Conservation (phyloP, 2,113 vertebrate genomes). For the Eulemur rufifrons region DNA sequence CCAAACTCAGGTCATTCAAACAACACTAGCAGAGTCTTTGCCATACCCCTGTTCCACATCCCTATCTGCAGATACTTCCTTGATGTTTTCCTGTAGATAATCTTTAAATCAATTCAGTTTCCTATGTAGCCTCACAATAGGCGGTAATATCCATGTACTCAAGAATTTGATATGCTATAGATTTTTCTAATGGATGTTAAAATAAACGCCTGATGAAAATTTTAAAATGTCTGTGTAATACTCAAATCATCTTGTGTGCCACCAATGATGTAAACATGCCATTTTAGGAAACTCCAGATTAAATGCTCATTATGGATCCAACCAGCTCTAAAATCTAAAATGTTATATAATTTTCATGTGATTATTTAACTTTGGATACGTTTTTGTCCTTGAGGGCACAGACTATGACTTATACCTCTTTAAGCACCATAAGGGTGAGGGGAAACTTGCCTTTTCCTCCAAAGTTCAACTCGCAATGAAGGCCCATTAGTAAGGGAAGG, state of each 20-base stretch:
- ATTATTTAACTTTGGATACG: not conserved
- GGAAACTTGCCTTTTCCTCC: too few species aligned
- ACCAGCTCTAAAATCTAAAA: conserved; percentile 8
- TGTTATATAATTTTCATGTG: not conserved
- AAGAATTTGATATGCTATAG: not conserved
- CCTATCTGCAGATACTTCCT: not conserved
- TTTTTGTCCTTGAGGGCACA: not conserved
- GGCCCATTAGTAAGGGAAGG: too few species aligned
- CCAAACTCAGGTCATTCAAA: not conserved
- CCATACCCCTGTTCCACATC: not conserved
- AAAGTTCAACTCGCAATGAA: too few species aligned
- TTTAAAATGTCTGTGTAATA: not conserved
- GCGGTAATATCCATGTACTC: not conserved
- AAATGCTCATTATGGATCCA: not conserved
- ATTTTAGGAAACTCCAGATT: conserved; percentile 9
- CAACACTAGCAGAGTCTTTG: not conserved
- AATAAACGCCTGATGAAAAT: not conserved
- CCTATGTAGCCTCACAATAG: not conserved
- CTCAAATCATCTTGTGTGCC: not conserved
- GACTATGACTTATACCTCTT: not conserved
- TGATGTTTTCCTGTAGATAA: not conserved
- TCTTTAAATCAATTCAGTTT: not conserved
- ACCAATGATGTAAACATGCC: not conserved
- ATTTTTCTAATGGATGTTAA: conserved; percentile 4
- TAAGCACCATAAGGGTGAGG: too few species aligned